phyloP scores from a whole-genome alignment of 2,888 invertebrate genomes.

The Halictus ligatus region DNA sequence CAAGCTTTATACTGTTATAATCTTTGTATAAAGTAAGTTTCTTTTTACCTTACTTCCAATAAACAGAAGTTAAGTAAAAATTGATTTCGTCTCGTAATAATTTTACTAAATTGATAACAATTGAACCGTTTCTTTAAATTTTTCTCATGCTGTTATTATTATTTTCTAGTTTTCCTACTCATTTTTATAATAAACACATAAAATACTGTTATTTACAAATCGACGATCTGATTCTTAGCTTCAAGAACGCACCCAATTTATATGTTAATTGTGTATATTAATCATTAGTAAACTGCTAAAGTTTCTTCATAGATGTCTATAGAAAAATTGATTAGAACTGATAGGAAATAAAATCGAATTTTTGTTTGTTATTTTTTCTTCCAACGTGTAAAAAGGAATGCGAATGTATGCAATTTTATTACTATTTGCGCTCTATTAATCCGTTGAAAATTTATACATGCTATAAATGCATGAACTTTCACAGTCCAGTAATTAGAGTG shows the following conservation, averaged over 20 bases:
- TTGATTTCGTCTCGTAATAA: neutral
- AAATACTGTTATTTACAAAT: neutral
- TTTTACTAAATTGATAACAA: no score
- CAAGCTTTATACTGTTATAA: no score
- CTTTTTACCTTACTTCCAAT: neutral
- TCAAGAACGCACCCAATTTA: neutral
- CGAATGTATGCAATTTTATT: neutral
- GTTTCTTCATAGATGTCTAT: neutral
- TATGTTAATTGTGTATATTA: neutral
- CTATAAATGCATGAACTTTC: neutral
- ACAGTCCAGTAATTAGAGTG: neutral
- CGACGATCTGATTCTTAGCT: neutral
- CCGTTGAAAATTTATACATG: neutral
- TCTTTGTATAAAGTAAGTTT: neutral
- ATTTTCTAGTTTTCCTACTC: neutral
- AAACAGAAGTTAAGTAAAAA: neutral
- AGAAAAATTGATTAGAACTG: neutral
- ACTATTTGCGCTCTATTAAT: neutral
- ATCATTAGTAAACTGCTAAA: neutral
- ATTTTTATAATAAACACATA: neutral
- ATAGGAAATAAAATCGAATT: neutral
- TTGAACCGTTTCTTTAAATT: no score
- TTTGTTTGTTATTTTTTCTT: neutral
- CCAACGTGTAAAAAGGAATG: neutral
- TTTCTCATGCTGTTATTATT: neutral